phyloP scores from a whole-genome alignment of 2,888 invertebrate genomes.

The Petrolisthes manimaculis region DNA sequence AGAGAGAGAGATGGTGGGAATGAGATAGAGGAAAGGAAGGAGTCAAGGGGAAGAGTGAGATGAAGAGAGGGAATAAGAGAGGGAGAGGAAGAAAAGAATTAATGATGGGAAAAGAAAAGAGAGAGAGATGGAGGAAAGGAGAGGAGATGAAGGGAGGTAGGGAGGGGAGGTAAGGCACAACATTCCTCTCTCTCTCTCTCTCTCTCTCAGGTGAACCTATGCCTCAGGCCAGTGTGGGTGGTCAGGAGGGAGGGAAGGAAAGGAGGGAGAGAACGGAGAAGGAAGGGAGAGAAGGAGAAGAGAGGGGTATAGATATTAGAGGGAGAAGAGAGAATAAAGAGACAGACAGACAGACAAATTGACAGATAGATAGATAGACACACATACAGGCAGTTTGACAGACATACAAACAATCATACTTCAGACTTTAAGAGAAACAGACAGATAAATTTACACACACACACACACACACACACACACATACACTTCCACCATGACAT shows the following conservation, averaged over 20 bases:
- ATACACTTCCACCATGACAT: too few species aligned
- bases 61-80: background rate
- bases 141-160: background rate
- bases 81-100: background rate
- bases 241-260: background rate
- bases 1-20: background rate
- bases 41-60: too few species aligned
- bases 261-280: background rate
- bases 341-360: too few species aligned
- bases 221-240: background rate
- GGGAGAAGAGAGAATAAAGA: background rate
- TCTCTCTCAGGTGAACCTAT: background rate
- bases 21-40: too few species aligned
- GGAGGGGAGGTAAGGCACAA: background rate
- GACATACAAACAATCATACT: too few species aligned
- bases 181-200: constrained; percentile 26
- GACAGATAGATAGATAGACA: too few species aligned
- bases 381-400: too few species aligned
- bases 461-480: too few species aligned
- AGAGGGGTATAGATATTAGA: background rate
- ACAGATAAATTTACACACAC: too few species aligned
- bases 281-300: background rate
- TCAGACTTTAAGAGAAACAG: too few species aligned
- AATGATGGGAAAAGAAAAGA: too few species aligned
- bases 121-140: background rate